Evolutionary conservation across 1,140 invertebrate genomes (phyloP).

Genomic region (Paraescarpia echinospica): DNA sequence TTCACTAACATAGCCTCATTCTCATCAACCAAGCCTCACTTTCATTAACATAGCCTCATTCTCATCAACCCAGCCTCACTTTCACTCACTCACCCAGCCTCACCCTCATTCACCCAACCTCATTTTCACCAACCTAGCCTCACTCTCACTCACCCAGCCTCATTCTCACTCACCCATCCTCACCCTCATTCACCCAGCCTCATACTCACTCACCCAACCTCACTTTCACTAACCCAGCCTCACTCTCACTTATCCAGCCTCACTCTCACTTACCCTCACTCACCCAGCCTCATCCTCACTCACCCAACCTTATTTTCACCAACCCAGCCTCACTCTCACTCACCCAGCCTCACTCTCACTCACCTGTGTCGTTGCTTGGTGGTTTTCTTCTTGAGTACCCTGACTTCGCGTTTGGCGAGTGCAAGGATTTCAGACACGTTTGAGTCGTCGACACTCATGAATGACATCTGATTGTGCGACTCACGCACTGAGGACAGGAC

Average conservation of each 20-base stretch:
- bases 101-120: background rate
- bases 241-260: background rate
- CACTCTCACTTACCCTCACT: background rate
- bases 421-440: conserved; percentile 60
- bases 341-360: background rate
- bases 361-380: conserved; percentile 39
- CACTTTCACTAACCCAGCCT: background rate
- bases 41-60: background rate
- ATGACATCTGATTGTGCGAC: conserved; percentile 39
- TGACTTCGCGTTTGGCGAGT: conserved; percentile 70
- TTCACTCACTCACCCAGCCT: background rate
- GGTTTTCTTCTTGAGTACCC: conserved; percentile 61
- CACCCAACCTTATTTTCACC: background rate
- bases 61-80: background rate
- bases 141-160: background rate
- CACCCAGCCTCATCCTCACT: background rate
- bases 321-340: conserved; percentile 24
- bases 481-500: conserved; percentile 45
- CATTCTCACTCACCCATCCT: background rate
- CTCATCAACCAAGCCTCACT: no score
- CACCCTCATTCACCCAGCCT: background rate
- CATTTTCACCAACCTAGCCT: background rate
- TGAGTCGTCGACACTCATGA: conserved; percentile 35
- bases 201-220: background rate
- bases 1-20: no score